phyloP scores from a whole-genome alignment of 1,140 invertebrate genomes.

The Drosophila kurseongensis region DNA sequence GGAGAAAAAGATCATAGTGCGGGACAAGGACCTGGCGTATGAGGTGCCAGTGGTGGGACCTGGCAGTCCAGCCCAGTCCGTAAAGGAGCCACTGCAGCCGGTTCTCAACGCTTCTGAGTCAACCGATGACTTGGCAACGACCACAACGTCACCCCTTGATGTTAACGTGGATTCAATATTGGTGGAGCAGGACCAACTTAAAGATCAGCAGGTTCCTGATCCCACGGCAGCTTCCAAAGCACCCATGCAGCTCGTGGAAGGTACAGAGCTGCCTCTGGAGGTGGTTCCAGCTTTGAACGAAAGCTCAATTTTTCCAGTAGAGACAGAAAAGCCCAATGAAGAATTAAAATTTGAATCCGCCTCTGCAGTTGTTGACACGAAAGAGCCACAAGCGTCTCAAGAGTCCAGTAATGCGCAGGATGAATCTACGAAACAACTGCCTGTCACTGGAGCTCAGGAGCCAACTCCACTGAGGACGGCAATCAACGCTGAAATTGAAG shows the following conservation, averaged over 20 bases:
- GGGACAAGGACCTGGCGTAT: conserved; percentile 41
- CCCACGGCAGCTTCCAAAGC: conserved; percentile 48
- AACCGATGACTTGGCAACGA: conserved; percentile 36
- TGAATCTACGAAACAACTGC: background rate
- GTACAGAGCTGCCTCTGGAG: conserved; percentile 64
- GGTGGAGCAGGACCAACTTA: conserved; percentile 47
- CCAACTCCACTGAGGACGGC: conserved; percentile 3
- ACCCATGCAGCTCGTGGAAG: conserved; percentile 65
- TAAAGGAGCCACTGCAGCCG: conserved; percentile 6
- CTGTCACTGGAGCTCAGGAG: background rate
- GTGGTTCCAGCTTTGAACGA: conserved; percentile 34
- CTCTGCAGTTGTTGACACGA: conserved; percentile 15
- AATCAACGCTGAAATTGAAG: conserved; percentile 35
- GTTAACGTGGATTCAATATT: conserved; percentile 47
- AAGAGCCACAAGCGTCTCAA: background rate
- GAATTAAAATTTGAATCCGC: background rate
- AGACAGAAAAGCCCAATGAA: background rate
- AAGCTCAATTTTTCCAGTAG: background rate
- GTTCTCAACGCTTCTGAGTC: conserved; percentile 64
- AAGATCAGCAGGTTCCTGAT: conserved; percentile 23
- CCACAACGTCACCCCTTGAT: conserved; percentile 66
- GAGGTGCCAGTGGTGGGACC: conserved; percentile 59
- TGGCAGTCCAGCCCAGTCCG: conserved; percentile 14
- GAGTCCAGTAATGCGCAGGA: conserved; percentile 3
- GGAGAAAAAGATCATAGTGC: conserved; percentile 57